A percentile compares a stretch with the other conserved stretches of the same genome.
phyloP scores from a whole-genome alignment of 2,888 invertebrate genomes.

The Geotrupes spiniger region DNA sequence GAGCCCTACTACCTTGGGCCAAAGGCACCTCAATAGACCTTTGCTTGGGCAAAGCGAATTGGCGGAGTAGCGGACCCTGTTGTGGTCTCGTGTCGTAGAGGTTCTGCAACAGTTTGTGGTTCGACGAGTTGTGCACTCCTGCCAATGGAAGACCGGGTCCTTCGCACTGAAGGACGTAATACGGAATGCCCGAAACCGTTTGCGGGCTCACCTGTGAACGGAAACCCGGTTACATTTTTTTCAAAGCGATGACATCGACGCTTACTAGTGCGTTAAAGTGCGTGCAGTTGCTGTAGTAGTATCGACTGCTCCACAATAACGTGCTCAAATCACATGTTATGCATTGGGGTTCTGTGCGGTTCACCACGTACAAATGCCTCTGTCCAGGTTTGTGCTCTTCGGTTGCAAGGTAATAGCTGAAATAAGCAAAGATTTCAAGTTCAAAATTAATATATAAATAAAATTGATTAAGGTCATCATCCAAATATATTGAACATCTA shows the following conservation, averaged over 20 bases:
- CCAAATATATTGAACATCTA: too few species aligned
- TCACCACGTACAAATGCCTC: slow-evolving; percentile 82
- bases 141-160: slow-evolving; percentile 90
- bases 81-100: slow-evolving; percentile 74
- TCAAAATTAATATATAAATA: too few species aligned
- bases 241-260: slow-evolving; percentile 9
- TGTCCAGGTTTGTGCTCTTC: slow-evolving; percentile 82
- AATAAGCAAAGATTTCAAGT: too few species aligned
- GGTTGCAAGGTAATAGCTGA: slow-evolving; percentile 62
- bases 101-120: slow-evolving; percentile 73
- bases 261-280: slow-evolving; percentile 78
- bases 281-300: slow-evolving; percentile 81
- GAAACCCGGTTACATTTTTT: not conserved
- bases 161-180: slow-evolving; percentile 82
- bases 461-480: too few species aligned
- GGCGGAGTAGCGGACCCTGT: slow-evolving; percentile 65
- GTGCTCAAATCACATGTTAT: slow-evolving; percentile 80
- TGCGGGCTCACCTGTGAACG: slow-evolving; percentile 44
- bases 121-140: slow-evolving; percentile 71
- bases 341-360: slow-evolving; percentile 74
- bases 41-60: slow-evolving; percentile 79
- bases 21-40: slow-evolving; percentile 82
- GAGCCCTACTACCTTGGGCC: slow-evolving; percentile 81
- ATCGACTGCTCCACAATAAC: slow-evolving; percentile 74
- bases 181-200: slow-evolving; percentile 38